Base-by-base conservation (phyloP, 2,113 vertebrate genomes). In the Hucho hucho region DNA sequence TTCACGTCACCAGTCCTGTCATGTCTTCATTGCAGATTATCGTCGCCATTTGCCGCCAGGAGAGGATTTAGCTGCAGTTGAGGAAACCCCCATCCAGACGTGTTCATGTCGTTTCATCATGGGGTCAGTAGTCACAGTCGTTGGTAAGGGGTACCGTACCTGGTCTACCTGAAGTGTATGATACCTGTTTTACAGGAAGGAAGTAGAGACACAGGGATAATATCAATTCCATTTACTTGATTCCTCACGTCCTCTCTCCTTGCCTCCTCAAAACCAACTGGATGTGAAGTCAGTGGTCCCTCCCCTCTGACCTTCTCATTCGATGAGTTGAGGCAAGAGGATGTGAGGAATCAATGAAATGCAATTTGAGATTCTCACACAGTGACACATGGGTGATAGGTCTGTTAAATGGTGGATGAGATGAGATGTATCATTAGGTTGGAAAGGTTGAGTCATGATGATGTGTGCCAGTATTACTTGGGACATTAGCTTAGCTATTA, bases 1-100 rank as follows among this genome's bases (percentile, higher is more conserved):
- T 93, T 96, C 88, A 85, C 84, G 87, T 93, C 94, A 95, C 95
- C 95, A 95, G 95, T 95, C 95, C 94, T 94, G 93, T 97, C 95
- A 94, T 95, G 95, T 96, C 95, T 65, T 87, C 85, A 93, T 95
- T 95, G 94, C 93, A 93, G 95, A 94, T 93, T 91, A 92, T 81
- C 91, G 84, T 94, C 3, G 93, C 94, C 91, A 92, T 84, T 85
- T 85, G 93, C 93, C 87, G 46, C 91, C 85, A 74, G 86, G 49
- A 93, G 90, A 94, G 88, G 87, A 81, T 93, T 93, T 88, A 93
- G 88, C 80, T 85, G 87, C 91, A 92, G 91, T 2, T 25, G 75
- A 73, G 76, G 81, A 28, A 65, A 18, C 13, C 25, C 25, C 64
- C 14, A 79, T 92, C 90, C 87, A 73, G 94, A 93, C 79, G 66